phyloP scores from a whole-genome alignment of 2,888 invertebrate species.

The Neria commutata region DNA sequence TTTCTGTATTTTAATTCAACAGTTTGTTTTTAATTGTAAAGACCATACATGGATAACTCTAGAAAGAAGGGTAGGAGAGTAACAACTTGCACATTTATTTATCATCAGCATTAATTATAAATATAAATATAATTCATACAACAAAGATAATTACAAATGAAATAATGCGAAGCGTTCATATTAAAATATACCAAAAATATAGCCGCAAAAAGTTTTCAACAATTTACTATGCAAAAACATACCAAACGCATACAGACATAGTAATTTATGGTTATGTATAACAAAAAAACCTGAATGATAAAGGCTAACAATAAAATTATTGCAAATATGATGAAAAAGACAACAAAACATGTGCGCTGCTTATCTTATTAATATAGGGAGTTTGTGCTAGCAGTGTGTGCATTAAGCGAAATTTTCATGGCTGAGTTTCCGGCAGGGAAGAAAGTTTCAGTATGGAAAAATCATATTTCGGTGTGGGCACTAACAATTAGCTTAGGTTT shows the following conservation, averaged over 20 bases:
- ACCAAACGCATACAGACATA: too few relatives aligned
- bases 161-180: not conserved
- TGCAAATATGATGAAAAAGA: not conserved
- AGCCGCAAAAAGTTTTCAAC: constrained; percentile 9
- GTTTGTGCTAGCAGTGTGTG: too few relatives aligned
- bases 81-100: constrained; percentile 5
- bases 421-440: too few relatives aligned
- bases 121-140: constrained; percentile 11
- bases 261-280: constrained; percentile 22
- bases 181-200: not conserved
- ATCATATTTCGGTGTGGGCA: too few relatives aligned
- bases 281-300: not conserved
- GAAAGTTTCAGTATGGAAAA: too few relatives aligned
- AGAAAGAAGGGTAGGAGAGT: too few relatives aligned
- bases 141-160: constrained; percentile 10
- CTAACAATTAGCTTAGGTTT: constrained; percentile 10
- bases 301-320: not conserved
- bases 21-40: too few relatives aligned
- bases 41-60: too few relatives aligned
- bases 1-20: too few relatives aligned
- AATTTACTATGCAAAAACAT: constrained; percentile 6
- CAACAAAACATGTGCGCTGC: not conserved
- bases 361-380: not conserved
- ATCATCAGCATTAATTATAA: constrained; percentile 16
- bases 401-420: too few relatives aligned